phyloP scores from a whole-genome alignment of 2,888 invertebrate genomes.

The Himalopsyche japonica region DNA sequence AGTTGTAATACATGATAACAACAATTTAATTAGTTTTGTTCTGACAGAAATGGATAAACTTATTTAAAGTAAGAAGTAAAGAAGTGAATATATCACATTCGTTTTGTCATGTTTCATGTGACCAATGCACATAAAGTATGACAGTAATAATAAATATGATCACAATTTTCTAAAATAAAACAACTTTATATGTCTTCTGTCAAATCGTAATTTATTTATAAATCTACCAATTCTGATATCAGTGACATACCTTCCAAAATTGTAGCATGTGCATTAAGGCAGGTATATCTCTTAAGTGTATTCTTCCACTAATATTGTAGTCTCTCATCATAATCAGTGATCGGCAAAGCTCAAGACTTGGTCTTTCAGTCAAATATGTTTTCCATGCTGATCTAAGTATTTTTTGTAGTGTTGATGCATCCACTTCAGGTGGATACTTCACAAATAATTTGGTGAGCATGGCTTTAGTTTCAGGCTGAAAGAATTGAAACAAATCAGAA shows the following conservation, averaged over 20 bases:
- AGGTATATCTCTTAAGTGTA: constrained; percentile 64
- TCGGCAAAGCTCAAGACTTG: constrained; percentile 67
- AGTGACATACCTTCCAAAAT: constrained; percentile 62
- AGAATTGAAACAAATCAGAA: background rate
- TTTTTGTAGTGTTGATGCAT: constrained; percentile 64
- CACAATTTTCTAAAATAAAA: too few relatives aligned
- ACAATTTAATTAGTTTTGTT: too few relatives aligned
- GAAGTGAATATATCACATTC: too few relatives aligned
- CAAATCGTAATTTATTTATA: too few relatives aligned
- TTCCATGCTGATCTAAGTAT: constrained; percentile 64
- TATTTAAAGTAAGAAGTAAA: too few relatives aligned
- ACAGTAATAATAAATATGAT: too few relatives aligned
- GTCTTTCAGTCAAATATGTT: constrained; percentile 61
- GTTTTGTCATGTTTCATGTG: too few relatives aligned
- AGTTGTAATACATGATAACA: too few relatives aligned
- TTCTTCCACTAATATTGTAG: constrained; percentile 65
- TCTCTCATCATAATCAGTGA: constrained; percentile 71
- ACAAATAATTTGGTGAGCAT: constrained; percentile 42
- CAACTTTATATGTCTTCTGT: too few relatives aligned
- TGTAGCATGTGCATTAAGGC: constrained; percentile 66
- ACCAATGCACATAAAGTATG: too few relatives aligned
- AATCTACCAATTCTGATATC: background rate
- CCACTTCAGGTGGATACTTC: constrained; percentile 65
- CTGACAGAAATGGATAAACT: too few relatives aligned
- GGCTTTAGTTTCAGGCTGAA: constrained; percentile 32